phyloP scores from a whole-genome alignment of 1,140 invertebrate species.

The Anastatus disparis region DNA sequence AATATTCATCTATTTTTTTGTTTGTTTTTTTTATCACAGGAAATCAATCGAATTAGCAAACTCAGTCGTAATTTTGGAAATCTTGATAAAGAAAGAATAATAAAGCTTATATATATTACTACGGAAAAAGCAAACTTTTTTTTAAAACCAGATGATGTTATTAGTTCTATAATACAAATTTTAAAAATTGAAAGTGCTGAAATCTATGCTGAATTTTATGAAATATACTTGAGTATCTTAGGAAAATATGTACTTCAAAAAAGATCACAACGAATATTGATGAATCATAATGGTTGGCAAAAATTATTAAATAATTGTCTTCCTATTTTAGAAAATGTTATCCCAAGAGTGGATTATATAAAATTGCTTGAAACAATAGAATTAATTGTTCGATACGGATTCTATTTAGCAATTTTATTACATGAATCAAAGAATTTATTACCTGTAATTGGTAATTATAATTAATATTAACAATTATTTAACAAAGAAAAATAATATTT shows the following conservation, averaged over 20 bases:
- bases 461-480: neutral
- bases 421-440: constrained; percentile 44
- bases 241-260: constrained; percentile 48
- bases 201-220: constrained; percentile 46
- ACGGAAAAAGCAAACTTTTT: constrained; percentile 28
- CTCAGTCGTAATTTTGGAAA: constrained; percentile 35
- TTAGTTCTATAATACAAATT: constrained; percentile 47
- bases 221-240: constrained; percentile 51
- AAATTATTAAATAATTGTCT: constrained; percentile 48
- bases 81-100: constrained; percentile 39
- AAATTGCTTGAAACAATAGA: constrained; percentile 45
- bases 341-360: constrained; percentile 39
- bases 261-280: constrained; percentile 45
- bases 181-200: constrained; percentile 24
- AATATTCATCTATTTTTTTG: neutral
- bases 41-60: constrained; percentile 43
- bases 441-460: constrained; percentile 53
- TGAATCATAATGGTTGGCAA: constrained; percentile 49
- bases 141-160: constrained; percentile 45
- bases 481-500: constrained; percentile 1
- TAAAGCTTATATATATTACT: constrained; percentile 44
- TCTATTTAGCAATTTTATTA: constrained; percentile 47
- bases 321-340: constrained; percentile 43
- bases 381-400: constrained; percentile 50
- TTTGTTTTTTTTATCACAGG: constrained; percentile 42